Conservation (phyloP, 2,888 invertebrate species). For the Scaptomyza reducta region DNA sequence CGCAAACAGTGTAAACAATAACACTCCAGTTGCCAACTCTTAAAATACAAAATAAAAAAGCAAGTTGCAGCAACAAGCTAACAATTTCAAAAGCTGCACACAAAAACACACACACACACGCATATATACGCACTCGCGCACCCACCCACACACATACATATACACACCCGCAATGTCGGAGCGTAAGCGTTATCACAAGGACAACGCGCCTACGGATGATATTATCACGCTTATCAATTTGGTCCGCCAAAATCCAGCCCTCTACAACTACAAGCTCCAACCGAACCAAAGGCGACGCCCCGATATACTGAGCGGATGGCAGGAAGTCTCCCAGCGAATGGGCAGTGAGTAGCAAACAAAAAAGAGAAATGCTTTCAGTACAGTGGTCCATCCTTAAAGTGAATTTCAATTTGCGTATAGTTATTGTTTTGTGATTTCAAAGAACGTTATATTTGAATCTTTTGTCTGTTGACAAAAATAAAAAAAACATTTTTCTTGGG, state of each 20-base stretch:
- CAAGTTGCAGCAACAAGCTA: constrained; percentile 33
- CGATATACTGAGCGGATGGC: constrained; percentile 81
- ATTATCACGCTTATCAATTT: constrained; percentile 80
- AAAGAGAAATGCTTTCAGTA: neutral
- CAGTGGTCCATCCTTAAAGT: neutral
- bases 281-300: constrained; percentile 79
- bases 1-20: constrained; percentile 26
- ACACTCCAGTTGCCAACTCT: constrained; percentile 16
- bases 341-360: constrained; percentile 72
- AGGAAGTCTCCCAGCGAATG: constrained; percentile 78
- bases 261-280: constrained; percentile 82
- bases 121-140: constrained; percentile 4
- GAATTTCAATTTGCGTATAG: neutral
- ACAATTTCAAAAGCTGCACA: constrained; percentile 14
- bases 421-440: too few species aligned
- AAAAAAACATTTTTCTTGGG: too few species aligned
- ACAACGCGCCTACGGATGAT: constrained; percentile 80
- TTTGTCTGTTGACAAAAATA: too few species aligned
- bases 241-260: constrained; percentile 81
- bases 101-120: constrained; percentile 3
- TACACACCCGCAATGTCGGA: constrained; percentile 90
- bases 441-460: too few species aligned
- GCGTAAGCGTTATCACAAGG: constrained; percentile 82
- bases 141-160: neutral
- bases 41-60: neutral